These are phyloP conservation scores for Desoria tigrina DNA, from an alignment of 2,888 invertebrate species.

Conservation along the genomic window DNA sequence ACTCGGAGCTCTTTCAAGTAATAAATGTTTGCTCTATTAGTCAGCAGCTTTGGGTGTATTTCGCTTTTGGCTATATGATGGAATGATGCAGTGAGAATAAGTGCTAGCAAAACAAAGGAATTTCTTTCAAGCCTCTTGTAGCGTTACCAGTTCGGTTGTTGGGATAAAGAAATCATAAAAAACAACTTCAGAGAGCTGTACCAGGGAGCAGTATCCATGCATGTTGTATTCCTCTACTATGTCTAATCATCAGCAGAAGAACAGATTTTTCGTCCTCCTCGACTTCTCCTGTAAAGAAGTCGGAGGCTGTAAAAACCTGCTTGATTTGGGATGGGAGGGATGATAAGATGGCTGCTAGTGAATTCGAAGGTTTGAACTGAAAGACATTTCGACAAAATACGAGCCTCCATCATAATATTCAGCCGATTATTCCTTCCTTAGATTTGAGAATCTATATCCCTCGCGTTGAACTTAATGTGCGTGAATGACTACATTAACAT, in stretches of 20 bases:
- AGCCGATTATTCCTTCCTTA: background rate
- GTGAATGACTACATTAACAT: background rate
- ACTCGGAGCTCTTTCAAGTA: background rate
- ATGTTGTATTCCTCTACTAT: background rate
- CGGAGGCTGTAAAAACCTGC: constrained; percentile 7
- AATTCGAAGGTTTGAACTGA: background rate
- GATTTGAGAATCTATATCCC: background rate
- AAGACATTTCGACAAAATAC: background rate
- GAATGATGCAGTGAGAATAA: background rate
- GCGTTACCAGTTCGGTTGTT: constrained; percentile 5
- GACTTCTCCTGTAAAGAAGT: background rate
- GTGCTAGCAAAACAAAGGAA: constrained; percentile 4
- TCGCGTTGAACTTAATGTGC: too few species aligned
- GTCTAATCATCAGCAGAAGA: background rate
- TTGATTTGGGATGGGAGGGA: constrained; percentile 8
- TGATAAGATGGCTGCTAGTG: constrained; percentile 4
- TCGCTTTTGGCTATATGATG: background rate
- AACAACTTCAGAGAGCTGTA: background rate
- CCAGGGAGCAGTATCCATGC: background rate
- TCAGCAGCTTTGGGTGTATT: background rate
- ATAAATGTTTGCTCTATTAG: constrained; percentile 5
- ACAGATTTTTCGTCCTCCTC: background rate
- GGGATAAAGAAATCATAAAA: constrained; percentile 1
- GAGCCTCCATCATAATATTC: background rate
- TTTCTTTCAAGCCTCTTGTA: background rate